Conservation (phyloP, 1,140 invertebrate species). For the Musca vetustissima region DNA sequence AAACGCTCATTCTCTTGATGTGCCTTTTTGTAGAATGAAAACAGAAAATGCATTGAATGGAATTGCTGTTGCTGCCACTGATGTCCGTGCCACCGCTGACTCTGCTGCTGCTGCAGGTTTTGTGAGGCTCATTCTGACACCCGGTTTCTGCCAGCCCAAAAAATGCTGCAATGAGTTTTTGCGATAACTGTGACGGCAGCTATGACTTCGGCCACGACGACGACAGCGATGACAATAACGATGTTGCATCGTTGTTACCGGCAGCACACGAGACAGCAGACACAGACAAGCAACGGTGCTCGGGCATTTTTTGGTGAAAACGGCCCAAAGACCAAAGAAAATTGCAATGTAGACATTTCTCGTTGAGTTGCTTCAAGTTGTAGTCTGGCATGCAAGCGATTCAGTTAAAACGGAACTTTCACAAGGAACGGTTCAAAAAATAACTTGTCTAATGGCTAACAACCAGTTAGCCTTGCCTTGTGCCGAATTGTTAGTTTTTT, state of each 20-base stretch:
- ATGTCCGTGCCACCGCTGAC: no score
- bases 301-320: not conserved
- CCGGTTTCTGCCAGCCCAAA: no score
- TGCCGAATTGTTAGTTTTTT: not conserved
- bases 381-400: conserved; percentile 31
- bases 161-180: not conserved
- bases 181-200: not conserved
- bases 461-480: not conserved
- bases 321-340: not conserved
- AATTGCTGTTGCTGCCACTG: no score
- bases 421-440: conserved; percentile 41
- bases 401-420: conserved; percentile 52
- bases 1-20: no score
- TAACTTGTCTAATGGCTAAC: conserved; percentile 19
- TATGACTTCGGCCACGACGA: not conserved
- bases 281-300: conserved; percentile 3
- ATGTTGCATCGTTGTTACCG: not conserved
- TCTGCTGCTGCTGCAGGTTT: no score
- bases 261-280: not conserved
- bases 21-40: no score
- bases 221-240: not conserved
- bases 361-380: conserved; percentile 52
- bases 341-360: conserved; percentile 36
- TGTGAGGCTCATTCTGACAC: no score
- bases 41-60: no score